Evolutionary conservation across 2,113 vertebrate genomes (phyloP).

Genomic region (Chrysemys picta): DNA sequence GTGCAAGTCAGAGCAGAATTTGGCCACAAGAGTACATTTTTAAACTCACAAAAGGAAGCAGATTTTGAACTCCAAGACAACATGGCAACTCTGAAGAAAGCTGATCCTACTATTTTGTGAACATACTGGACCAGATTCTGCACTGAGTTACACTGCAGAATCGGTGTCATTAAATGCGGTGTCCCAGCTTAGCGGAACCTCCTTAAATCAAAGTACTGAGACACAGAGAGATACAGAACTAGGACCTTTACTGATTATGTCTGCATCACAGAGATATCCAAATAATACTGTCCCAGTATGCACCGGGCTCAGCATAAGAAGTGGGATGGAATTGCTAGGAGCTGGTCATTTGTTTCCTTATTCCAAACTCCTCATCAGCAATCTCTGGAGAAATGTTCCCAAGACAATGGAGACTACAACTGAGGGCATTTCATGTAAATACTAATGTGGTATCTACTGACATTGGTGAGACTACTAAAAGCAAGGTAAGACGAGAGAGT

Average conservation of each 20-base stretch:
- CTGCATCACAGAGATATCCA: background rate
- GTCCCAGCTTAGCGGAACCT: background rate
- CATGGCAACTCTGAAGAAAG: background rate
- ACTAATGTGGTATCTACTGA: background rate
- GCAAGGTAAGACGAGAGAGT: background rate
- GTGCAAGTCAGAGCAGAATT: slow-evolving; percentile 22
- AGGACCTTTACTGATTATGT: background rate
- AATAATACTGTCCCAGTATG: background rate
- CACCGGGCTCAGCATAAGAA: background rate
- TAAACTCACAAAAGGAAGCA: slow-evolving; percentile 15
- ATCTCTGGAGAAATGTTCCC: background rate
- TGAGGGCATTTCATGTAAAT: background rate
- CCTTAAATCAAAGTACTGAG: background rate
- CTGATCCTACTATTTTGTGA: background rate
- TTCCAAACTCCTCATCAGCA: background rate
- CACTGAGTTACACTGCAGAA: background rate
- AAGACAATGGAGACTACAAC: background rate
- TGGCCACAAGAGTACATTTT: background rate
- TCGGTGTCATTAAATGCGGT: background rate
- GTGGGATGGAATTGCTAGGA: background rate
- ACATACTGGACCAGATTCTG: background rate
- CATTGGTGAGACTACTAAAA: background rate
- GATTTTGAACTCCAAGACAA: background rate
- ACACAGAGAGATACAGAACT: background rate
- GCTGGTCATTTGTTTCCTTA: background rate